Conservation (phyloP, 2,797 vertebrate genomes). For the Tenualosa thibaudeaui region DNA sequence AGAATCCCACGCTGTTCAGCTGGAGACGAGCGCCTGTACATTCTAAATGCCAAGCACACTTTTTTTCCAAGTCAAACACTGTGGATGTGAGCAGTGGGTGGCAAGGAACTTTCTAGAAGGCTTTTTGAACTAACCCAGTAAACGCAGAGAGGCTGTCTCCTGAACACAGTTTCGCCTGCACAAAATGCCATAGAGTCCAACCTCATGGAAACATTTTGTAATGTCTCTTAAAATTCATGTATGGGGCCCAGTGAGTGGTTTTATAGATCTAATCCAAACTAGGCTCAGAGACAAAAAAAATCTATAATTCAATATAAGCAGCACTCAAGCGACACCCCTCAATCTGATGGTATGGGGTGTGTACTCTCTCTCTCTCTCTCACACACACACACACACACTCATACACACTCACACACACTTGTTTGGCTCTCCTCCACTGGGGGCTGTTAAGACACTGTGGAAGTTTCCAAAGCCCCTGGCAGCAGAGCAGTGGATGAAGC, state of each 20-base stretch:
- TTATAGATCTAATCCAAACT: background rate
- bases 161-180: background rate
- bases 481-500: background rate
- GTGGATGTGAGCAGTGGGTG: background rate
- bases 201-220: slow-evolving; percentile 13
- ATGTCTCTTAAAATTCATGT: background rate
- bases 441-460: background rate
- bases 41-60: slow-evolving; percentile 1
- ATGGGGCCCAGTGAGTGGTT: background rate
- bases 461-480: background rate
- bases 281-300: background rate
- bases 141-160: background rate
- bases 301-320: background rate
- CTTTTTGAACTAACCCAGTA: background rate
- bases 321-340: background rate
- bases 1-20: slow-evolving; percentile 14
- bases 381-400: background rate
- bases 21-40: slow-evolving; percentile 38
- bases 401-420: background rate
- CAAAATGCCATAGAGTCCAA: background rate
- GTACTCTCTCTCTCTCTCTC: background rate
- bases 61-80: background rate
- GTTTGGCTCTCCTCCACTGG: background rate
- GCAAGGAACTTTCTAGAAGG: background rate
- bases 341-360: background rate